Evolutionary conservation across 2,888 invertebrate species (phyloP).

Genomic region (Gortyna flavago): DNA sequence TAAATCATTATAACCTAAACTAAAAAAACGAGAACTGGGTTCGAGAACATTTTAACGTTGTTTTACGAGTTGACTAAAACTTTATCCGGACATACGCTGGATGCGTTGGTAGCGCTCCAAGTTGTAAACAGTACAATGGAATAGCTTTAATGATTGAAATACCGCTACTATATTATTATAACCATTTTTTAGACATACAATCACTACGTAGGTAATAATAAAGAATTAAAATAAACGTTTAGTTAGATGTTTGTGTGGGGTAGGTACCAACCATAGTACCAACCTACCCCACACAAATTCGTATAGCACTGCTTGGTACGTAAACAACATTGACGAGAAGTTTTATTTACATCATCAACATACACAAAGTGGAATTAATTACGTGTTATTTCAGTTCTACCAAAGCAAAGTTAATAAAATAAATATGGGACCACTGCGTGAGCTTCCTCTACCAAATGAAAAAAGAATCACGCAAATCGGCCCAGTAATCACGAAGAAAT

Average conservation of each 20-base stretch:
- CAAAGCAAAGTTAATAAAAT: neutral
- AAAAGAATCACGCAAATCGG: neutral
- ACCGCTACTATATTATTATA: neutral
- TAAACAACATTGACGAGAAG: too few species aligned
- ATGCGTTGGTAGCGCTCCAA: conserved; percentile 31
- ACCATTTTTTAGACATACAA: neutral
- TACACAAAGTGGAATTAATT: neutral
- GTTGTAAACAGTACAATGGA: conserved; percentile 10
- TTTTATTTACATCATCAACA: too few species aligned
- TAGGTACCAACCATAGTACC: too few species aligned
- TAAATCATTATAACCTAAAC: neutral
- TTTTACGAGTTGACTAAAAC: conserved; percentile 16
- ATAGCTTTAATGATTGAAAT: neutral
- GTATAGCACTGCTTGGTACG: neutral
- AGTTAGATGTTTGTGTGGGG: too few species aligned
- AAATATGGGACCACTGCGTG: neutral
- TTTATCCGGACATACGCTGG: neutral
- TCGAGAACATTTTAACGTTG: neutral
- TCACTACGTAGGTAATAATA: neutral
- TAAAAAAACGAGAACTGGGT: neutral
- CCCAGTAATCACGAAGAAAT: neutral
- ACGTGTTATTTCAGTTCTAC: neutral
- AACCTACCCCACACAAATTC: neutral
- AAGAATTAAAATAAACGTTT: too few species aligned
- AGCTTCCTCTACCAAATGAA: neutral